These are phyloP conservation scores for Casuarius casuarius DNA, from an alignment of 2,113 vertebrate genomes.

Conservation along the genomic window DNA sequence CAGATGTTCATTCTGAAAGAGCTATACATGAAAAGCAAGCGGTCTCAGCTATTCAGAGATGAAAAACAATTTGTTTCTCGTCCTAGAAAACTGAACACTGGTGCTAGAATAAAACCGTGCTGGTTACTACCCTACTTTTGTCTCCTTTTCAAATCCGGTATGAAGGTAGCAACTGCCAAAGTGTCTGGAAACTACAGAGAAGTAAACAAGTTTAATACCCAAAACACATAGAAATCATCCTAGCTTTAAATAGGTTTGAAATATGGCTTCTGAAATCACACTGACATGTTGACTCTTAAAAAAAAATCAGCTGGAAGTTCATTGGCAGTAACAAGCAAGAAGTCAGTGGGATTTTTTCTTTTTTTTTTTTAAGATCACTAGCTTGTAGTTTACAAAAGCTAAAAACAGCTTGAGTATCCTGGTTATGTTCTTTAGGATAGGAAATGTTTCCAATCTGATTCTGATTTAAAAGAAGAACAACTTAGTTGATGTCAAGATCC, in stretches of 20 bases:
- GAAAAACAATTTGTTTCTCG: neutral
- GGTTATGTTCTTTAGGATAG: neutral
- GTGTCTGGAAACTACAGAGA: neutral
- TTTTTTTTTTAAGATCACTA: too few species aligned
- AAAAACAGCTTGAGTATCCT: neutral
- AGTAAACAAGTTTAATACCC: neutral
- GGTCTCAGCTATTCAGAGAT: neutral
- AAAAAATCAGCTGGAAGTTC: neutral
- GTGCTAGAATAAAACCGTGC: neutral
- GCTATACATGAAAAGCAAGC: neutral
- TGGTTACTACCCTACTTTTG: neutral
- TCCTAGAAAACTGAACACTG: neutral
- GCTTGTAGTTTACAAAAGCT: neutral
- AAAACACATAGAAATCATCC: neutral
- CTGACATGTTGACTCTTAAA: neutral
- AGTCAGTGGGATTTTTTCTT: too few species aligned
- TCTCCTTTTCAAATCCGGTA: neutral
- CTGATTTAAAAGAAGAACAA: neutral
- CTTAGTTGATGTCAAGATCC: neutral
- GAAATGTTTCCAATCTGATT: neutral
- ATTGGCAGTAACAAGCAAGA: neutral
- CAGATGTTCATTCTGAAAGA: neutral
- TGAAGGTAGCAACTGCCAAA: neutral
- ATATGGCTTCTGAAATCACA: neutral
- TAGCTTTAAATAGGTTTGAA: neutral